These are phyloP conservation scores for Branchellion lobata DNA, from an alignment of 2,888 invertebrate genomes.

Conservation along the genomic window DNA sequence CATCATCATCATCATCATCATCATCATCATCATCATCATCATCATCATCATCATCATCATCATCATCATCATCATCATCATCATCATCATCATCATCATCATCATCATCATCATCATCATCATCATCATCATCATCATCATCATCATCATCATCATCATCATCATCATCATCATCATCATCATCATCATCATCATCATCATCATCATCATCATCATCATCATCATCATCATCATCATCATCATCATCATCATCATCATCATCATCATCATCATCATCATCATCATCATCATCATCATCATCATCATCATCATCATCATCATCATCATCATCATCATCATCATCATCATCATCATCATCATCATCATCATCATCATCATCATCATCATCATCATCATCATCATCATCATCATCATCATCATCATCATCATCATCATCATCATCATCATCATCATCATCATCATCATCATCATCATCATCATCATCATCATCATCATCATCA, in stretches of 20 bases:
- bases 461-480: slow-evolving; percentile 11
- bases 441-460: slow-evolving; percentile 17
- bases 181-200: slow-evolving; percentile 28
- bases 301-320: slow-evolving; percentile 6
- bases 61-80: slow-evolving; percentile 34
- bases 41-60: slow-evolving; percentile 34
- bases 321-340: slow-evolving; percentile 17
- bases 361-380: slow-evolving; percentile 11
- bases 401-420: slow-evolving; percentile 6
- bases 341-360: slow-evolving; percentile 11
- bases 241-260: slow-evolving; percentile 30
- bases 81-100: slow-evolving; percentile 31
- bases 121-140: slow-evolving; percentile 25
- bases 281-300: slow-evolving; percentile 16
- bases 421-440: slow-evolving; percentile 14
- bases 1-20: slow-evolving; percentile 32
- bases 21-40: slow-evolving; percentile 34
- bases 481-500: slow-evolving; percentile 11
- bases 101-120: slow-evolving; percentile 26
- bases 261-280: slow-evolving; percentile 28
- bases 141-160: slow-evolving; percentile 34
- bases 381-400: slow-evolving; percentile 18
- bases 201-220: slow-evolving; percentile 30
- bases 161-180: slow-evolving; percentile 34
- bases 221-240: slow-evolving; percentile 28